Conservation (phyloP, 2,888 invertebrate genomes). For the Ariolimax columbianus region DNA sequence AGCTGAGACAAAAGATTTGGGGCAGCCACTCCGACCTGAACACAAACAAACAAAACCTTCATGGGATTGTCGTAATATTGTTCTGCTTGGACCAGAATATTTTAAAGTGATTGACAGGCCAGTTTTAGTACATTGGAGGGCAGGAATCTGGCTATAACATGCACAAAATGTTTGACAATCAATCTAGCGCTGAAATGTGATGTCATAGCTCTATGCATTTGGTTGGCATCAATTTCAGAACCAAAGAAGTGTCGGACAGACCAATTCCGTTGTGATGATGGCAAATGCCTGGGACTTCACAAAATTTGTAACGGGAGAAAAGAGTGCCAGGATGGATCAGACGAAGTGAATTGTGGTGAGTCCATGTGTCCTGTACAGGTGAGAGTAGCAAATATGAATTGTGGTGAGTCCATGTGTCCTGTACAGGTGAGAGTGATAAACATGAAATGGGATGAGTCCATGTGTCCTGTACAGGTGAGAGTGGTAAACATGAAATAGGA, state of each 20-base stretch:
- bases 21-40: too few species aligned
- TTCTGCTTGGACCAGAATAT: too few species aligned
- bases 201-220: not conserved
- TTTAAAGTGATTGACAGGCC: too few species aligned
- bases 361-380: constrained; percentile 12
- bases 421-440: constrained; percentile 68
- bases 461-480: not conserved
- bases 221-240: constrained; percentile 18
- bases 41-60: too few species aligned
- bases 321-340: constrained; percentile 85
- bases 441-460: constrained; percentile 56
- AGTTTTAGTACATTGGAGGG: too few species aligned
- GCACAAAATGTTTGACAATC: too few species aligned
- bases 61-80: too few species aligned
- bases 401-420: not conserved
- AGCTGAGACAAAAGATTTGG: too few species aligned
- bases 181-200: too few species aligned
- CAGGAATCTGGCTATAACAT: too few species aligned
- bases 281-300: constrained; percentile 87
- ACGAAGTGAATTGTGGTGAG: constrained; percentile 74
- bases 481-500: not conserved
- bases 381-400: not conserved
- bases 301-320: constrained; percentile 89
- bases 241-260: constrained; percentile 77
- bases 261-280: constrained; percentile 87